phyloP scores from a whole-genome alignment of 2,113 vertebrate genomes.

The Thunnus thynnus region DNA sequence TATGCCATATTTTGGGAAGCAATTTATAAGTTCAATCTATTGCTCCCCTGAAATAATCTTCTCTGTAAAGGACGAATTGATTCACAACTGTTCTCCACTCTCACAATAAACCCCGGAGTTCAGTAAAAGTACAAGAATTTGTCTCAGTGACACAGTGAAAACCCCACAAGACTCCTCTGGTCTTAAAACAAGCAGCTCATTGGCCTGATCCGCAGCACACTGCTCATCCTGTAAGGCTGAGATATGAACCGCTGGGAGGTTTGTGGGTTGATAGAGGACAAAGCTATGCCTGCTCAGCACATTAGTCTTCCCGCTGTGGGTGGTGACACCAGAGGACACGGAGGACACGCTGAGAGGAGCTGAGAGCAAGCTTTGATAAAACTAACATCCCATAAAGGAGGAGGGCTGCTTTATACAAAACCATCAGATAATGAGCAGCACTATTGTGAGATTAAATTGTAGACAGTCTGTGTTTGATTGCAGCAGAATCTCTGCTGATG shows the following conservation, averaged over 20 bases:
- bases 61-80: neutral
- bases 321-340: slow-evolving; percentile 11
- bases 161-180: neutral
- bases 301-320: slow-evolving; percentile 13
- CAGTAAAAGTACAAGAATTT: neutral
- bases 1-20: too few relatives aligned
- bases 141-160: neutral
- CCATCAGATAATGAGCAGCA: neutral
- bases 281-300: slow-evolving; percentile 29
- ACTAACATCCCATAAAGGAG: neutral
- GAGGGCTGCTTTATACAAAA: neutral
- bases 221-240: neutral
- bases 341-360: neutral
- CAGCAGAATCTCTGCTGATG: too few relatives aligned
- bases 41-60: too few relatives aligned
- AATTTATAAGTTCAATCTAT: too few relatives aligned
- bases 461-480: too few relatives aligned
- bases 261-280: slow-evolving; percentile 16
- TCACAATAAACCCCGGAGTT: neutral
- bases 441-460: neutral
- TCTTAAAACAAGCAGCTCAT: neutral
- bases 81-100: neutral
- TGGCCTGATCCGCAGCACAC: too few relatives aligned
- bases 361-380: neutral
- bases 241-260: neutral